These are phyloP conservation scores for Pogonocichla stellata DNA, from an alignment of 2,113 vertebrate species.

Conservation along the genomic window DNA sequence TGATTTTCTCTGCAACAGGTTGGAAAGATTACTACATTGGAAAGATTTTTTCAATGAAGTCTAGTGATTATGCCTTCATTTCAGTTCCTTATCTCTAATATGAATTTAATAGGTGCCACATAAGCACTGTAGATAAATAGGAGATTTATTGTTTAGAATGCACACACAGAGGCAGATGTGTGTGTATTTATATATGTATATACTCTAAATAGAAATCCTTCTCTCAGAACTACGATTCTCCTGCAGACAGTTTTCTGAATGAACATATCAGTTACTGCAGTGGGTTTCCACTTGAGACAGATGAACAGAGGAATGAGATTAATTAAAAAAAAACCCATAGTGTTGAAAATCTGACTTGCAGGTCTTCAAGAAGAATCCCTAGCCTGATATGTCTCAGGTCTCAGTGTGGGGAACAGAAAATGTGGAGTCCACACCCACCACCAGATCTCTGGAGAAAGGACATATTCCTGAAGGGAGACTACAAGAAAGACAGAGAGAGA, in stretches of 20 bases:
- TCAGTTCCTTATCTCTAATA: constrained; percentile 45
- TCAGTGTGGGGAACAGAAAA: background rate
- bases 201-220: background rate
- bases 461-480: background rate
- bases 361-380: background rate
- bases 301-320: background rate
- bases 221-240: background rate
- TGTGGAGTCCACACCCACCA: background rate
- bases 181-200: background rate
- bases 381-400: background rate
- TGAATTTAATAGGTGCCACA: constrained; percentile 32
- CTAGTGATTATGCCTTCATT: constrained; percentile 18
- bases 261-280: background rate
- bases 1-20: constrained; percentile 52
- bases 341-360: background rate
- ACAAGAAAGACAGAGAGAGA: background rate
- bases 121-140: constrained; percentile 21
- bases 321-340: background rate
- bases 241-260: constrained; percentile 15
- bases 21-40: constrained; percentile 32
- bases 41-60: constrained; percentile 34
- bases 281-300: background rate
- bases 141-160: constrained; percentile 20
- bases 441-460: background rate
- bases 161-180: background rate